A percentile compares a stretch with the other conserved stretches of the same genome.
Evolutionary conservation across 2,797 vertebrate species (phyloP).

Genomic region (Typhlichthys subterraneus): DNA sequence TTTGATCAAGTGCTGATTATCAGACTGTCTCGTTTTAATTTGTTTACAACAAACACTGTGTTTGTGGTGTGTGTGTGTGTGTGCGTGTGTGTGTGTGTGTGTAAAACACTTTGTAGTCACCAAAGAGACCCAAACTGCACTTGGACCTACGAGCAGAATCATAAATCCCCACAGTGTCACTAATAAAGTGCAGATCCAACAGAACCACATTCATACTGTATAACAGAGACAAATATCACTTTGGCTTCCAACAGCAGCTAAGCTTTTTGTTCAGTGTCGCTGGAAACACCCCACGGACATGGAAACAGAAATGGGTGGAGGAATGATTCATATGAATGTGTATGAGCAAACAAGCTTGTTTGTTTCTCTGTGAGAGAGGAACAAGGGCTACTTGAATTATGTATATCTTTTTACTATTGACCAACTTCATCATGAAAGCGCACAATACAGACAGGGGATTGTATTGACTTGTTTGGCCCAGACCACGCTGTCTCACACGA

Average conservation of each 20-base stretch:
- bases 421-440: conserved; percentile 7
- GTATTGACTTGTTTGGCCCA: conserved; percentile 29
- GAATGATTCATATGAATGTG: conserved; percentile 10
- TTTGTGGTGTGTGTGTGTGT: too few relatives aligned
- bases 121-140: too few relatives aligned
- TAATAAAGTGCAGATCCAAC: too few relatives aligned
- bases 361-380: neutral
- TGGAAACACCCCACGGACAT: conserved; percentile 4
- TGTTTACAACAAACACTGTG: too few relatives aligned
- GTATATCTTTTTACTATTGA: conserved; percentile 12
- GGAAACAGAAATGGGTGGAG: neutral
- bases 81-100: too few relatives aligned
- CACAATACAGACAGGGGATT: conserved; percentile 4
- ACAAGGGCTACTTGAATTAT: conserved; percentile 31
- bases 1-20: too few relatives aligned
- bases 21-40: too few relatives aligned
- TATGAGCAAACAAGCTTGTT: neutral
- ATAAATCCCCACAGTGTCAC: too few relatives aligned
- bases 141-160: too few relatives aligned
- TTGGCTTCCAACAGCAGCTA: neutral
- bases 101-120: neutral
- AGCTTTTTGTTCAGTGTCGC: neutral
- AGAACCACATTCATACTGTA: neutral
- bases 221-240: too few relatives aligned
- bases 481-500: conserved; percentile 1